Percentiles rank a stretch among this genome's conserved stretches.
Evolutionary conservation across 2,113 vertebrate genomes (phyloP).

Genomic region (Eonycteris spelaea): DNA sequence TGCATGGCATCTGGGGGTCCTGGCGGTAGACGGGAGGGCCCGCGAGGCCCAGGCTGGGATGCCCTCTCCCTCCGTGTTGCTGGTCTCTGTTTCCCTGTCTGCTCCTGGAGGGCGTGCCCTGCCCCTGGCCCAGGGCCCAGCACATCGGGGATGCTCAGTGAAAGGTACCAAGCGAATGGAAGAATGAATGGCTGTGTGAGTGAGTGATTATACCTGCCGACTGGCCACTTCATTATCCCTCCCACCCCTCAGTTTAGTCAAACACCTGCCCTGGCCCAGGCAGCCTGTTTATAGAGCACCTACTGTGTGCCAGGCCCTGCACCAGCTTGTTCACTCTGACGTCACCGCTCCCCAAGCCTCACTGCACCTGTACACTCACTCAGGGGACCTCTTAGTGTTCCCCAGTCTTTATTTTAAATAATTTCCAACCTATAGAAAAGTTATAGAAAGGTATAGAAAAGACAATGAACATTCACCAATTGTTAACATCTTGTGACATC

Average conservation of each 20-base stretch:
- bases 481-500: not conserved
- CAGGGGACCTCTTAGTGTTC: not conserved
- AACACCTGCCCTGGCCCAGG: no score
- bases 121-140: not conserved
- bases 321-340: accelerated
- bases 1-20: accelerated
- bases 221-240: no score
- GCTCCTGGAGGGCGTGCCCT: not conserved
- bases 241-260: not conserved
- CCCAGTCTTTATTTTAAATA: not conserved
- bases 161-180: not conserved
- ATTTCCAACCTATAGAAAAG: not conserved
- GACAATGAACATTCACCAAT: not conserved
- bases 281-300: not conserved
- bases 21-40: not conserved
- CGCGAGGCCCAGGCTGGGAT: not conserved
- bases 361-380: accelerated
- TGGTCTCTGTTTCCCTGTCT: not conserved
- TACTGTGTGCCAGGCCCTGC: not conserved
- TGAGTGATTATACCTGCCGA: not conserved
- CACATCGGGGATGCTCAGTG: not conserved
- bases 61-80: not conserved
- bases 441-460: no score
- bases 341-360: no score
- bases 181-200: not conserved